Base-by-base conservation (phyloP, 2,797 vertebrate species). In the Sebastes oblongus region DNA sequence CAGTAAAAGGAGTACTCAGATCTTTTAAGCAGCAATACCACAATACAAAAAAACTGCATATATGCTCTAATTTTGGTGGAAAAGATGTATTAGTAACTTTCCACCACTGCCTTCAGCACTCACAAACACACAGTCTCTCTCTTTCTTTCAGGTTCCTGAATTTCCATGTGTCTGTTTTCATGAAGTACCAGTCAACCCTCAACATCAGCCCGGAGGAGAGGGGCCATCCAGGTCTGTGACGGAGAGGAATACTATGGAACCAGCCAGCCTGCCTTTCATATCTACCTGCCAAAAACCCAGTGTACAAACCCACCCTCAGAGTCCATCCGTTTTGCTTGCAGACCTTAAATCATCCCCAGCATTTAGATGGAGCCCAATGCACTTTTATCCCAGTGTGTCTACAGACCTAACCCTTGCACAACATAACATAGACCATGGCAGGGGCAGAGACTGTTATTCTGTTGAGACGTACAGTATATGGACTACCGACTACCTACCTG, bases 361-460 rank as follows among this genome's bases (percentile, higher is more conserved):
- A 85, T 78, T 85, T 89, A 89, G 78, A 89, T 68, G 74, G 89
- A 89, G 82, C 82, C 89, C 80, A 68, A 42, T 56, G 60, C 79
- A 77, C 85, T 79, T 84, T 66, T 42, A 73, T 61, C 69, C 75
- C 74, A 55, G 27, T 72, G 82, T 80, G 81, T 89, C 80, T 58
- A 27, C 77, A 72, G 82, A 82, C 68, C 69, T 69, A 52, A 80
- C 72, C 84, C 88, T 86, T 78, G 82, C 82, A 82, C 77, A 87
- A 34, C 86, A 84, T 81, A 64, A 39, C 83, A 86, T 82, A 74
- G 84, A 90, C 90, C 86, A 86, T 78, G 82, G 87, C 83, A 75
- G 84, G 90, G 92, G 89, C 86, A 83, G 82, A 93, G 93, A 94
- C 93, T 93, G 93, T 91, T 89, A 91, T 56, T 64, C 64, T 62